Conservation (phyloP, 2,113 vertebrate genomes). For the Sciurus niger region DNA sequence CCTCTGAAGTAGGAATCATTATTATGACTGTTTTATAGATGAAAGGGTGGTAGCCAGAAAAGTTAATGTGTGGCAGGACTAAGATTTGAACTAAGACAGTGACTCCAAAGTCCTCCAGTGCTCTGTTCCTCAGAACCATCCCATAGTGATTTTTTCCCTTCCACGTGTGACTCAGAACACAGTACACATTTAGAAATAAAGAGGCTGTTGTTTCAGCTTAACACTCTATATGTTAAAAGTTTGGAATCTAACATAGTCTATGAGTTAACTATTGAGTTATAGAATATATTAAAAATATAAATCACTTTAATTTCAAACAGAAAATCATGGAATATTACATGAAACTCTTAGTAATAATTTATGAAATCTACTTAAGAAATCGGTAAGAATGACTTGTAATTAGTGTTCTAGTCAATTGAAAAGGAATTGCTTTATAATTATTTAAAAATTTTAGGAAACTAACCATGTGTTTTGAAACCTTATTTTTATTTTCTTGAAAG, state of each 20-base stretch:
- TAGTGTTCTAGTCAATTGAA: not conserved
- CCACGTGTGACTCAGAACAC: not conserved
- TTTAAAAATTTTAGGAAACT: not conserved
- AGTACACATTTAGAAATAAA: not conserved
- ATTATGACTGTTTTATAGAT: not conserved
- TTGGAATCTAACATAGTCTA: not conserved
- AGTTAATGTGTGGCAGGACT: not conserved
- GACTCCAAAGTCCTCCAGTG: not conserved
- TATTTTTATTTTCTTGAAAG: slow-evolving; percentile 30
- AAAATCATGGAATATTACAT: not conserved
- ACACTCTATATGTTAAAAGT: not conserved
- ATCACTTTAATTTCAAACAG: too few species aligned
- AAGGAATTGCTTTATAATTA: not conserved
- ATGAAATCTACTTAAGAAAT: not conserved
- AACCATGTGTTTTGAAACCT: not conserved
- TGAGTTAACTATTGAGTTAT: slow-evolving; percentile 17
- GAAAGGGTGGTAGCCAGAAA: not conserved
- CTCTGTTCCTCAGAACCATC: not conserved
- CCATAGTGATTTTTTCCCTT: not conserved
- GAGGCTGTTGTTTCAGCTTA: not conserved
- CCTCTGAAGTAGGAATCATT: not conserved
- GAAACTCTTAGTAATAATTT: slow-evolving; percentile 4
- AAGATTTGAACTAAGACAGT: not conserved
- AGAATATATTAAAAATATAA: not conserved
- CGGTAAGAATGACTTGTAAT: not conserved